Conservation (phyloP, 2,113 vertebrate genomes). For the Corythornis vintsioides region DNA sequence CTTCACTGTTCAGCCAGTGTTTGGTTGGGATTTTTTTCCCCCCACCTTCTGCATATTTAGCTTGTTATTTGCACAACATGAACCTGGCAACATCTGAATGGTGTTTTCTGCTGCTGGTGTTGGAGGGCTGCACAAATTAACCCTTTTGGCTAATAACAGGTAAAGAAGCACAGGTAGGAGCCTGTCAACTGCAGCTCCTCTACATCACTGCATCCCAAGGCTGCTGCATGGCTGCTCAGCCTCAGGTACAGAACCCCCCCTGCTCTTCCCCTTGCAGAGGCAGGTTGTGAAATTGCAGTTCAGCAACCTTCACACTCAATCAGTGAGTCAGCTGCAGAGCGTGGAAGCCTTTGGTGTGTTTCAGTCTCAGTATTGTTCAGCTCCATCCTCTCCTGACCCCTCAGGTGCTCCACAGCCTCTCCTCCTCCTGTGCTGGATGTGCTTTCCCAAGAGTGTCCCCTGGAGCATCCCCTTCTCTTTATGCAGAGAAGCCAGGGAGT, state of each 20-base stretch:
- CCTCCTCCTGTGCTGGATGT: neutral
- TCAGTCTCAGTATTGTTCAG: neutral
- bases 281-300: accelerated
- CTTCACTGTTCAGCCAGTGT: neutral
- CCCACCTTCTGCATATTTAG: neutral
- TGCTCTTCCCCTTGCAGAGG: neutral
- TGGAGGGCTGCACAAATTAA: neutral
- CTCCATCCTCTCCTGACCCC: neutral
- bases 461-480: neutral
- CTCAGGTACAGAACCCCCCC: accelerated
- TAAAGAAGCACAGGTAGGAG: accelerated
- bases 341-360: neutral
- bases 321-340: accelerated
- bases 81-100: neutral
- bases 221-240: neutral
- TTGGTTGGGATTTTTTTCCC: neutral
- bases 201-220: accelerated
- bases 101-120: neutral
- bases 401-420: accelerated
- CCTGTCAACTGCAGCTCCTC: neutral
- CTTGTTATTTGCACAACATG: neutral
- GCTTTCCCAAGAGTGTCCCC: neutral
- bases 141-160: neutral
- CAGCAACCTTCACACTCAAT: accelerated
- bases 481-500: neutral